Evolutionary conservation across 2,113 vertebrate species (phyloP), one percentile per base, ranked within the genome.

Genomic region (Proteles cristata): DNA sequence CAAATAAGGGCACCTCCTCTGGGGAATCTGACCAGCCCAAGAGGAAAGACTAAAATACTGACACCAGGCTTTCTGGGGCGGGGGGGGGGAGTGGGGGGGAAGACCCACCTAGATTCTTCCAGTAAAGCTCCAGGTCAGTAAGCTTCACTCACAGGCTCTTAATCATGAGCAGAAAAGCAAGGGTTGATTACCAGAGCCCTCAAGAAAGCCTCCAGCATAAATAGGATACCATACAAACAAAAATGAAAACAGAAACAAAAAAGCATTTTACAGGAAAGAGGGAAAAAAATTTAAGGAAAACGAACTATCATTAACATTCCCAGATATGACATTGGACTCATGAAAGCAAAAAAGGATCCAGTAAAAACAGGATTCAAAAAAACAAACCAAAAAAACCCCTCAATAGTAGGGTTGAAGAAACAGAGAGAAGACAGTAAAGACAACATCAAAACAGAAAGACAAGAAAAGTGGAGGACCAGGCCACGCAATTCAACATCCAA

Each of bases 351-450:
- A 48, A 86, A 61, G 10, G 16, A 85, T 76, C 7, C 7, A 69
- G 77, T 58, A 58, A 92, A 96, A 94, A 93, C 11, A 79, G 21
- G 58, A 97, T 69, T 96, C 16, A 31, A 86, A 94, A 94, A 81
- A 88, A 73, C 73, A 91, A 82, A 93, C 3, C 83, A 91, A 69
- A 81, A 92, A 50, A 14, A 94, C 76, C 17, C 80, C 15, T 83
- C 69, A 88, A 58, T 11, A 79, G 68, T 90, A 79, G 16, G 26
- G 16, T 15, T 96, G 69, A 80, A 88, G 45, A 73, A 92, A 91
- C 15, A 92, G 4, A 76, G 76, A 92, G 39, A 55, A 94, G 74
- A 92, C 19, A 39, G 19, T 66, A 83, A 96, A 92, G 12, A 93
- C 31, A 55, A 84, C 92, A 80, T 55, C 39, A 43, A 77, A 88